Percentiles rank a stretch among this genome's conserved stretches.
Evolutionary conservation across 2,113 vertebrate species (phyloP).

Genomic region (Siniperca chuatsi): DNA sequence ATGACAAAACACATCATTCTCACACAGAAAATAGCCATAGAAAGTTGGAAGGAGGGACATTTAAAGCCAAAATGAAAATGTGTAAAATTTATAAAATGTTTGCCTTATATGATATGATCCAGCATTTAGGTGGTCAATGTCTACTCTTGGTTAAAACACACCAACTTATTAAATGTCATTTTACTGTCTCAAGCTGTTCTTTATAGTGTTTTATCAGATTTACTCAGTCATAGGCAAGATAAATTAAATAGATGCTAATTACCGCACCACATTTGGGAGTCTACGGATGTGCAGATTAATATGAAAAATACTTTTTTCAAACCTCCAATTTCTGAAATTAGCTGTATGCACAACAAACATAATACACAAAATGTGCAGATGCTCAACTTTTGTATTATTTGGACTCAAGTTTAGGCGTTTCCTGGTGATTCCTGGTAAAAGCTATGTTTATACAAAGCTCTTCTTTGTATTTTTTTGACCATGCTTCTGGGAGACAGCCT

Average conservation of each 20-base stretch:
- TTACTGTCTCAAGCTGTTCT: too few species aligned
- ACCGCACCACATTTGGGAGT: too few species aligned
- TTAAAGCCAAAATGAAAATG: constrained; percentile 5
- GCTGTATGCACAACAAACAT: background rate
- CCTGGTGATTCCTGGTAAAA: background rate
- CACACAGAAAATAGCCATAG: background rate
- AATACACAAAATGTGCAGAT: background rate
- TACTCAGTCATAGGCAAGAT: too few species aligned
- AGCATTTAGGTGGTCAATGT: background rate
- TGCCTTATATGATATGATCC: background rate
- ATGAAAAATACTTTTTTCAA: background rate
- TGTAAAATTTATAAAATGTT: background rate
- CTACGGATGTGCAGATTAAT: too few species aligned
- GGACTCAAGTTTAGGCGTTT: background rate
- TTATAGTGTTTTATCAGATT: too few species aligned
- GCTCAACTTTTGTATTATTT: background rate
- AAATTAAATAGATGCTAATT: too few species aligned
- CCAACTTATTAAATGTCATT: too few species aligned
- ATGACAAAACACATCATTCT: background rate
- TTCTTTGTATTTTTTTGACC: constrained; percentile 11
- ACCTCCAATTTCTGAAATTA: background rate
- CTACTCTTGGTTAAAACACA: too few species aligned
- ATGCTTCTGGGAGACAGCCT: background rate
- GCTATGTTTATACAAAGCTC: constrained; percentile 4
- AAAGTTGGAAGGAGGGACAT: background rate